These are phyloP conservation scores for Anolis carolinensis DNA, from an alignment of 2,113 vertebrate genomes.

Conservation along the genomic window DNA sequence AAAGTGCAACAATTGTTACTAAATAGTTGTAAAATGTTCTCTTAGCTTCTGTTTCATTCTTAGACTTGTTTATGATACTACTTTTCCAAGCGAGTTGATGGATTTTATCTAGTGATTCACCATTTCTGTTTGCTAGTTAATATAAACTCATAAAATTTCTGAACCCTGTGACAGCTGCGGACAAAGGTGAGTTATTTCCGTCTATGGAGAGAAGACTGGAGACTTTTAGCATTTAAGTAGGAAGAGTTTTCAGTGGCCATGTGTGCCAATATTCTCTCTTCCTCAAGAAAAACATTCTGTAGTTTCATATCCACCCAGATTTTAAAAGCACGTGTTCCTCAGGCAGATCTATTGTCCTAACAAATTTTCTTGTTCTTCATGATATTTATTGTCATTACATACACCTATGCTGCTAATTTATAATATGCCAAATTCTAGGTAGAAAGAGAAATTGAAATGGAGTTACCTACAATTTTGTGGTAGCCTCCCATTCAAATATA, in stretches of 20 bases:
- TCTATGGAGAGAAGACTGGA: neutral
- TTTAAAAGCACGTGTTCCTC: neutral
- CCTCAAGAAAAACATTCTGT: neutral
- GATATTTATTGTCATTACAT: neutral
- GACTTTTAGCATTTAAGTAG: neutral
- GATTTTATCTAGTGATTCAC: conserved; percentile 5
- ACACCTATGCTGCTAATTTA: neutral
- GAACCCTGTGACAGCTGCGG: neutral
- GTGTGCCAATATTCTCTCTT: neutral
- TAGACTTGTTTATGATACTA: neutral
- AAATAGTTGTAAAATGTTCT: neutral
- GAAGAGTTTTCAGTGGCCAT: neutral
- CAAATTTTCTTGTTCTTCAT: neutral
- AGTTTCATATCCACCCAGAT: neutral
- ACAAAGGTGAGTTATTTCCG: neutral
- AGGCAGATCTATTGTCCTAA: neutral
- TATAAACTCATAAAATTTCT: neutral
- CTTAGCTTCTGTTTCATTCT: neutral
- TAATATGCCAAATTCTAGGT: neutral
- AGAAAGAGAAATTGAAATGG: neutral
- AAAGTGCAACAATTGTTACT: neutral
- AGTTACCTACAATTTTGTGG: too few relatives aligned
- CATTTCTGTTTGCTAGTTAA: neutral
- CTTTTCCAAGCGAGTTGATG: neutral
- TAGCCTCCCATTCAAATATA: too few relatives aligned